Evolutionary conservation across 2,113 vertebrate genomes (phyloP).

Genomic region (Coregonus clupeaformis): DNA sequence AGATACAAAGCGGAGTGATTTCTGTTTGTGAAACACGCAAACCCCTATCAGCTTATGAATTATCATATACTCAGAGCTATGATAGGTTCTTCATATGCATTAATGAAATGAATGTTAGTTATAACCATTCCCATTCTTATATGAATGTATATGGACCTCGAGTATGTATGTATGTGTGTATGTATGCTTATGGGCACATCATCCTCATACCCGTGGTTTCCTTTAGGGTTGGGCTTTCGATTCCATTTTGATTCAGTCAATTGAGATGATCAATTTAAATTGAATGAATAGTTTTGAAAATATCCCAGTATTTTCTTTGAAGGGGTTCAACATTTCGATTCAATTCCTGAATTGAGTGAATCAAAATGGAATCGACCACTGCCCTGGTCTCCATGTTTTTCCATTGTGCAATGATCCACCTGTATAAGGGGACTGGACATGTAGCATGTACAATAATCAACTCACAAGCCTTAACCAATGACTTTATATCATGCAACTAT

Average conservation of each 20-base stretch:
- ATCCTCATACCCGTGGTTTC: conserved; percentile 7
- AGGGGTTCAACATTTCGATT: too few relatives aligned
- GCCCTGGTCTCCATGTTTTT: too few relatives aligned
- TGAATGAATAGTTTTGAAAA: background rate
- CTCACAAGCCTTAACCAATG: background rate
- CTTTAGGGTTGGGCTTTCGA: background rate
- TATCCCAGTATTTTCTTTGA: too few relatives aligned
- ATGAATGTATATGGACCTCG: conserved; percentile 7
- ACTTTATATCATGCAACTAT: background rate
- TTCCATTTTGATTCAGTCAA: background rate
- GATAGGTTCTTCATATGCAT: background rate
- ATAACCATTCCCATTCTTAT: conserved; percentile 28
- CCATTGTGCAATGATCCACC: background rate
- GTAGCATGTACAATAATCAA: too few relatives aligned
- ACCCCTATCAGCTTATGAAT: conserved; percentile 19
- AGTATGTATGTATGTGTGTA: background rate
- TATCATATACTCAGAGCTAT: conserved; percentile 7
- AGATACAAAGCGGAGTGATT: conserved; percentile 15
- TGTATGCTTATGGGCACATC: background rate
- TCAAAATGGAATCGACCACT: too few relatives aligned
- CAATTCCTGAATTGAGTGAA: too few relatives aligned
- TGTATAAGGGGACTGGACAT: background rate
- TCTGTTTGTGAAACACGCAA: conserved; percentile 8
- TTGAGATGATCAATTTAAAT: background rate
- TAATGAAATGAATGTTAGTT: background rate